These are phyloP conservation scores for Theonella swinhoei DNA, from an alignment of 37 sponge, comb jelly and placozoan genomes.

Conservation along the genomic window DNA sequence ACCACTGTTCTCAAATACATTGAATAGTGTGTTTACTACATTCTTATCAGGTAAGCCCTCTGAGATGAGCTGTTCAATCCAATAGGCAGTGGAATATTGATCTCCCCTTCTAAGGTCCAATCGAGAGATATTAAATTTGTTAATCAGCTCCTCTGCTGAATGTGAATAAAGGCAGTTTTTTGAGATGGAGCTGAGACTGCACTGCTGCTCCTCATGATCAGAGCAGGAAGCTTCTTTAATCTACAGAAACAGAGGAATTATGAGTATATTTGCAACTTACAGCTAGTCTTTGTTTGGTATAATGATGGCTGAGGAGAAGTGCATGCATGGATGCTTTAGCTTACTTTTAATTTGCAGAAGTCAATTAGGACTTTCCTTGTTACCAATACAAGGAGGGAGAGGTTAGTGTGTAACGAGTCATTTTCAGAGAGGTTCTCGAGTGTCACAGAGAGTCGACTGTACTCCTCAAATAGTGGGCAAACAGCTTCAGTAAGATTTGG, in stretches of 20 bases:
- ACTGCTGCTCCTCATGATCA: background rate
- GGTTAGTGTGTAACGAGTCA: background rate
- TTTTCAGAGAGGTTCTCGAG: background rate
- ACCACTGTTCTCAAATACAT: background rate
- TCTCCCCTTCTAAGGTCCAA: too few relatives aligned
- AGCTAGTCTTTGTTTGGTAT: too few relatives aligned
- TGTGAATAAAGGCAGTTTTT: background rate
- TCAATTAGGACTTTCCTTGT: background rate
- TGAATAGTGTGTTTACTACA: background rate
- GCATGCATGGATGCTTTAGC: background rate
- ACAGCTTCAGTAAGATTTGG: too few relatives aligned
- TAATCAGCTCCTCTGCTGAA: too few relatives aligned
- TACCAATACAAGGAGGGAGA: background rate
- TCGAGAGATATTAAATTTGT: too few relatives aligned
- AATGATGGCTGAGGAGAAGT: background rate
- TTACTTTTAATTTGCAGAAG: background rate
- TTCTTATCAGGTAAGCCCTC: background rate
- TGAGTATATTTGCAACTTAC: too few relatives aligned
- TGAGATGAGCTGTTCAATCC: too few relatives aligned
- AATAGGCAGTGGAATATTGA: too few relatives aligned
- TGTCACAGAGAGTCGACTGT: background rate
- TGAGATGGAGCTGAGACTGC: background rate
- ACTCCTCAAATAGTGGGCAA: too few relatives aligned
- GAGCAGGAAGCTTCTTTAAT: background rate
- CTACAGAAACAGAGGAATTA: background rate